Base-by-base conservation (phyloP, 2,888 invertebrate species). In the Saturnia japonica region DNA sequence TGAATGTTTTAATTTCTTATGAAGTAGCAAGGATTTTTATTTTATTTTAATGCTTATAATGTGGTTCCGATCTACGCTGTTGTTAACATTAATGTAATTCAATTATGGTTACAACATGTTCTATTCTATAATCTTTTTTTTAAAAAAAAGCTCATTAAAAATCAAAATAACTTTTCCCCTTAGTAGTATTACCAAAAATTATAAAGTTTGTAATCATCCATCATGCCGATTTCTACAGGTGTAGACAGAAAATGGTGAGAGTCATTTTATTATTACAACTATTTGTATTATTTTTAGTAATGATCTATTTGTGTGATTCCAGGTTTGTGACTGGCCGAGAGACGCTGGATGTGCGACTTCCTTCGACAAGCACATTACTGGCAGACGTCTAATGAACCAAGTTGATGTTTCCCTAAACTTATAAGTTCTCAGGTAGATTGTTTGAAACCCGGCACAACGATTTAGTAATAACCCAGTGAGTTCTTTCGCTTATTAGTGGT, bases 251-350 rank as follows among this genome's bases (percentile, higher is more conserved):
- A 54, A n/a, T n/a, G 11, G 3, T 54, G n/a, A 22, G 22, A 54
- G n/a, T 0, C 3, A 12, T 57, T 51, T 51, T 51, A 19, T 9
- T 19, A 14, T 51, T 19, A 19, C 11, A 51, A 7, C 47, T 9
- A 12, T 12, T 57, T 28, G 22, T 57, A 60, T 60, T 14, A 57
- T 25, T 25, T 57, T 14, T 60, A 40, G 12, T 22, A 19, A 42
- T 34, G 68, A 9, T 66, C 0, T 73, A 16, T 57, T 54, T 70
- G 68, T 47, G 66, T 66, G 73, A 71, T 81, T 82, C 8, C 80
- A 90, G 90, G 88, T 89, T 7, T 90, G 90, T 67, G 89, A 89
- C 73, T 86, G 83, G 85, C 83, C 85, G 0, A 60, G 72, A 19
- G 72, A 77, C 60, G 89, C 89, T 11, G 87, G 86, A 22, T 90